phyloP scores from a whole-genome alignment of 53 echinoderm and acorn worm genomes.

The Pentamera pediparva region DNA sequence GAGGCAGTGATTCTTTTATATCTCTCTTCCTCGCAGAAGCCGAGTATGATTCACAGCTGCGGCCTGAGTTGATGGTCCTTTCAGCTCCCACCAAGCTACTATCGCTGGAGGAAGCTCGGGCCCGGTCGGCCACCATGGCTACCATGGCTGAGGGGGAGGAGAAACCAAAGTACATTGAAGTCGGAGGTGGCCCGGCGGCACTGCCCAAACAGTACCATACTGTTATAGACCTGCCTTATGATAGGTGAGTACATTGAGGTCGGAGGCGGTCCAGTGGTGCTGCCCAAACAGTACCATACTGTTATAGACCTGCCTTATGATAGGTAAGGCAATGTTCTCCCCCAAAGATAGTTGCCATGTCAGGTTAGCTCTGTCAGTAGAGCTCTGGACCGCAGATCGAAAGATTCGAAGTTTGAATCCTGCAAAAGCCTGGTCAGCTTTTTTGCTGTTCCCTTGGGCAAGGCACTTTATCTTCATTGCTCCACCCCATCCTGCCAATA shows the following conservation, averaged over 20 bases:
- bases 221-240: constrained; percentile 77
- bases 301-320: constrained; percentile 63
- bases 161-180: constrained; percentile 90
- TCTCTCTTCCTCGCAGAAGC: constrained; percentile 27
- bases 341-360: background rate
- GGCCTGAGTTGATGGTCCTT: constrained; percentile 74
- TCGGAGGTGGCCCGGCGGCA: constrained; percentile 89
- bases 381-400: too few relatives aligned
- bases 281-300: constrained; percentile 89
- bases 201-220: constrained; percentile 96
- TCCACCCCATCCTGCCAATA: too few relatives aligned
- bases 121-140: constrained; percentile 62
- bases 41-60: constrained; percentile 56
- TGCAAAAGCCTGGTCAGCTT: too few relatives aligned
- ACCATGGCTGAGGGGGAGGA: constrained; percentile 56
- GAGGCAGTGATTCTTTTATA: too few relatives aligned
- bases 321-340: background rate
- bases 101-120: constrained; percentile 88
- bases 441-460: background rate
- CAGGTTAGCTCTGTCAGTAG: too few relatives aligned
- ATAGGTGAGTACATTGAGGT: constrained; percentile 38
- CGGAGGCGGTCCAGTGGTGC: too few relatives aligned
- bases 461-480: too few relatives aligned
- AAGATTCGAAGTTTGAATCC: too few relatives aligned
- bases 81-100: constrained; percentile 85